These are phyloP conservation scores for Megaustenia siamemsis DNA, from an alignment of 2,888 invertebrate genomes.

Conservation along the genomic window DNA sequence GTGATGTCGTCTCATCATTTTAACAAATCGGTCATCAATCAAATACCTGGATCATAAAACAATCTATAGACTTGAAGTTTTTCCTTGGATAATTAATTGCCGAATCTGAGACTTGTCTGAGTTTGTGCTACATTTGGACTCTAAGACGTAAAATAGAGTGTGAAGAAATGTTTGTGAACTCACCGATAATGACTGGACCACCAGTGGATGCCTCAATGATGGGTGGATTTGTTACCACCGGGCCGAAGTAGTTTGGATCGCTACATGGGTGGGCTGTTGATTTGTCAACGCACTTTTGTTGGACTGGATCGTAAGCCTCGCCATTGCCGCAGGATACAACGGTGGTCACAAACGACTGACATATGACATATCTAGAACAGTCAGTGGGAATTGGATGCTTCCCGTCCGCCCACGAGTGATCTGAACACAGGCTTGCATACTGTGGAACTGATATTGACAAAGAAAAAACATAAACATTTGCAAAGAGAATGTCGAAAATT, in stretches of 20 bases:
- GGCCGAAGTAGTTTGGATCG: neutral
- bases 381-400: constrained; percentile 12
- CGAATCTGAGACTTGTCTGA: too few species aligned
- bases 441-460: neutral
- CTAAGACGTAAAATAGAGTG: too few species aligned
- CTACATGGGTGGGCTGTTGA: neutral
- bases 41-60: too few species aligned
- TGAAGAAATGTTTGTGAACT: too few species aligned
- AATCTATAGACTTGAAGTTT: too few species aligned
- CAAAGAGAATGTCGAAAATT: too few species aligned
- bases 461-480: too few species aligned
- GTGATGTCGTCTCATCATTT: too few species aligned
- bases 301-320: constrained; percentile 8
- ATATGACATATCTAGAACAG: constrained; percentile 22
- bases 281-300: neutral
- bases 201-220: neutral
- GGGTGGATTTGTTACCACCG: neutral
- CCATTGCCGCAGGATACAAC: neutral
- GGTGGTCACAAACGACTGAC: neutral
- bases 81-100: too few species aligned
- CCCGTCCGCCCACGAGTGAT: constrained; percentile 5
- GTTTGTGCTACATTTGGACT: too few species aligned
- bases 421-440: neutral
- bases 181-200: neutral
- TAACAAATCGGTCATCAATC: too few species aligned